Evolutionary conservation across 1,140 invertebrate species (phyloP), one percentile per base, ranked within the genome.

Genomic region (Odontomachus brunneus): DNA sequence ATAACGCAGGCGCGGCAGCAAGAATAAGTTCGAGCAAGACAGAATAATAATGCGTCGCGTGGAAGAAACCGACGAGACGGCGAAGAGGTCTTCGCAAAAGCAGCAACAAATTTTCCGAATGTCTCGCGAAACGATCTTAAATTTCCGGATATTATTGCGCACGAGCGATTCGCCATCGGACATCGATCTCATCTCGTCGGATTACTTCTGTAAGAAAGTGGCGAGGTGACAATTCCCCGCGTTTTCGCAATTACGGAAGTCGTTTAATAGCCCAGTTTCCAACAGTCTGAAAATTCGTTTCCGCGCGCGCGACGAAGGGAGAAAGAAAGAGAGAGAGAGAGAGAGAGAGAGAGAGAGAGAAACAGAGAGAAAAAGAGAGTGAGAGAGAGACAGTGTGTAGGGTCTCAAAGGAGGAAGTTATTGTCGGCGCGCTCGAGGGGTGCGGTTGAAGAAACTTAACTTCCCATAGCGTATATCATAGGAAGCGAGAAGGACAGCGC

Each of bases 191-290:
- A 22, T 12, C n/a, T 15, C 29, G 51, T 57, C 75, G 75, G 17
- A 29, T 69, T 69, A 57, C 65, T 57, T 78, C 49, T 67, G 74
- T 26, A 55, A 78, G 63, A 69, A 78, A 69, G 75, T 57, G 55
- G 75, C 75, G 65, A 78, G 75, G 75, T 78, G 75, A 78, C 75
- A 78, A 78, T 69, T 78, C 75, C 17, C 51, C 75, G 75, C 75
- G 63, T 82, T 73, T 82, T 82, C 78, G 69, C 57, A 82, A 82
- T 82, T 82, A 82, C 78, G 69, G 78, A 82, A 82, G 69, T 74
- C 66, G 78, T 82, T 82, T 82, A 82, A 82, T 83, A 83, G 81
- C 81, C 69, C 81, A 75, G 71, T 83, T 83, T 83, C 71, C 81
- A 83, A 75, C 69, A 83, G 69, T 75, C 75, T 80, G 71, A 33